Base-by-base conservation (phyloP, 2,888 invertebrate species). In the Xylophagus ater region DNA sequence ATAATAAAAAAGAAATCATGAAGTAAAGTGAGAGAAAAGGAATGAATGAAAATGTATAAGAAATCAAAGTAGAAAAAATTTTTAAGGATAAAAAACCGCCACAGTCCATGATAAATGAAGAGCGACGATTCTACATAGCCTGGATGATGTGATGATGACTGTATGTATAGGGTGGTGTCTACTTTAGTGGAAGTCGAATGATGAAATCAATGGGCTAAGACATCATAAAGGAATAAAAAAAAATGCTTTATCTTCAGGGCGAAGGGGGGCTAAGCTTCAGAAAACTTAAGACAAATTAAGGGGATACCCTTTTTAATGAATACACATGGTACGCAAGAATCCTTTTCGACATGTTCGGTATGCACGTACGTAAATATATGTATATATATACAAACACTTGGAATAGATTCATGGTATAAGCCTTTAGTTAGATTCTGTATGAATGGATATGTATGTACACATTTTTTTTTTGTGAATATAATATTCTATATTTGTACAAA, bases 201-300 rank as follows among this genome's bases (percentile, higher is more conserved):
- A 39, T 40, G 36, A 39, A 40, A 40, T 39, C 39, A 43, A 39
- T 39, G 39, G 39, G 35, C 33, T 37, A 43, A 43, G 39, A 43
- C 39, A n/a, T n/a, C n/a, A 43, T 38, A 40, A 43, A 42, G 39
- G 40, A 40, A 34, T 34, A 34, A 34, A 34, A 32, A 34, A n/a
- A n/a, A n/a, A n/a, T n/a, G n/a, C n/a, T n/a, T n/a, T n/a, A n/a
- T n/a, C n/a, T 34, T 40, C 38, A 25, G 32, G 24, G 32, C 28
- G 33, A 34, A 30, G 18, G 26, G 34, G 34, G 34, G 34, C 40
- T 34, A 34, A 40, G 26, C 40, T 30, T 29, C 31, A 34, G 34
- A 40, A 34, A 33, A 40, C 40, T 40, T 40, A 40, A 40, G 40
- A 40, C 34, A 40, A 40, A 40, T 33, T 40, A 40, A 40, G 34